Evolutionary conservation across 2,888 invertebrate genomes (phyloP), one percentile per base, ranked within the genome.

Genomic region (Eupeodes luniger): DNA sequence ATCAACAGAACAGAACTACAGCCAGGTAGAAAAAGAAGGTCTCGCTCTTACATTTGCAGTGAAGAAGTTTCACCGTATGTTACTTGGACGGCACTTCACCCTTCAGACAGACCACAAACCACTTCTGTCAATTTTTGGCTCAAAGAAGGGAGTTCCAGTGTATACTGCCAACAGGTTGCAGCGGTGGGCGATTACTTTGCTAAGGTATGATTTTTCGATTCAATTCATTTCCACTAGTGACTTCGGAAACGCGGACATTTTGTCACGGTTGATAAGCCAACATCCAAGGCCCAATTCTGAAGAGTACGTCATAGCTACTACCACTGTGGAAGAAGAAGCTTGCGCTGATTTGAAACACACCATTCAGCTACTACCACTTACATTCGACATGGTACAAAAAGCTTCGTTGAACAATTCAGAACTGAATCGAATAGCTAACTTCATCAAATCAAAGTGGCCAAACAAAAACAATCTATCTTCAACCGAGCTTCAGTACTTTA

Each of bases 11-110:
- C 84, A 90, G 59, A 90, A 91, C 34, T 93, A 93, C 85, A 90
- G 91, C n/a, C 92, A 92, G 83, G 90, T 91, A 6, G 91, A 93
- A 72, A 90, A 91, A 86, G 92, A 93, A 89, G 92, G 91, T 59
- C 89, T 92, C 11, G 91, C 91, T 59, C 70, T 92, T 47, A 83
- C 91, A 44, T 92, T 90, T 89, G 91, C 91, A 34, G 89, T 92
- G 34, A 90, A 90, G 72, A 90, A 91, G 83, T 92, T 92, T 85
- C 90, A 92, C 79, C 85, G 90, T 64, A 92, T 91, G 88, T 84
- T 92, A 19, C 91, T 89, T n/a, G n/a, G n/a, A n/a, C n/a, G n/a
- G n/a, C n/a, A n/a, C n/a, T n/a, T n/a, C n/a, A n/a, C n/a, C n/a
- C 85, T 93, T 9, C 79, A 91, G 11, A 92, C 92, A 3, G 89